Evolutionary conservation across 2,113 vertebrate genomes (phyloP), one percentile per base, ranked within the genome.

Genomic region (Mirounga angustirostris): DNA sequence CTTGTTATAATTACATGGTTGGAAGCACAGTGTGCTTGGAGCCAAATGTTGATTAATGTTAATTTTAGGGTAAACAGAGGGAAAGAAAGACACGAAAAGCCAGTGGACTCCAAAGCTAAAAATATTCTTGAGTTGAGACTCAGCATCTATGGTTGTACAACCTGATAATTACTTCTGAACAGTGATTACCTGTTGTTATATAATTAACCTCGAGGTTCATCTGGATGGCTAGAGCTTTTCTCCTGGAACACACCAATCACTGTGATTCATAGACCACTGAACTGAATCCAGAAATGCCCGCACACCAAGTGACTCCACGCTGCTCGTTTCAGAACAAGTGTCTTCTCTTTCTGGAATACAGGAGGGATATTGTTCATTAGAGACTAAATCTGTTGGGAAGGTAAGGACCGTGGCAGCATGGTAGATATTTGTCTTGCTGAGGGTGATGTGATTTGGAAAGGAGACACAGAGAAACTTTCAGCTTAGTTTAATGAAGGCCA

Each of bases 11-110:
- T 98, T 98, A 98, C 82, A 95, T 81, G 88, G 93, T 98, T 78
- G 86, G 93, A 96, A 97, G 56, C 67, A 95, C 69, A 97, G 85
- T 95, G 58, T 96, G 88, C 78, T 97, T 84, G 85, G 81, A 98
- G 96, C 56, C 91, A 97, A 97, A 95, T 97, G 85, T 94, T 98
- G 98, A 99, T 99, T 98, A 98, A 98, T 98, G 98, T 98, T 98
- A 98, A 98, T 98, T 98, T 99, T 97, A 98, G 95, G 98, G 97
- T 98, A 98, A 98, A 98, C 94, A 98, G 90, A 97, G 71, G 97
- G 95, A 96, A 69, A 98, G 97, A 91, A 97, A 98, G 95, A 97
- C 94, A 97, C 88, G 97, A 98, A 98, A 98, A 96, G 56, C 95
- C 96, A 96, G 92, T 86, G 91, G 88, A 92, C 97, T 98, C 52